phyloP scores from a whole-genome alignment of 2,888 invertebrate species.

The Rhagophthalmus giganteus region DNA sequence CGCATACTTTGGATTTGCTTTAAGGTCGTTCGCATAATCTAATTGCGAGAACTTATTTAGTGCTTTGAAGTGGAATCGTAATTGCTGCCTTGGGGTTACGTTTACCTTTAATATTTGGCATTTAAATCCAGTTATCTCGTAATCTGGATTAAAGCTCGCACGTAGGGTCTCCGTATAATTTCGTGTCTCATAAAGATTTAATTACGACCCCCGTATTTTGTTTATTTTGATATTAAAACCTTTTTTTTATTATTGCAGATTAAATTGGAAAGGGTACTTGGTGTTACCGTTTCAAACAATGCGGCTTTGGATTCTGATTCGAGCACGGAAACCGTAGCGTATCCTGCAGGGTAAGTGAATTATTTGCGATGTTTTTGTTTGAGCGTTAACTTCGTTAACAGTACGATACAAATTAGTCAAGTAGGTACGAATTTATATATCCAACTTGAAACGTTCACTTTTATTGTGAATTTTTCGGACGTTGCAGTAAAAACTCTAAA shows the following conservation, averaged over 20 bases:
- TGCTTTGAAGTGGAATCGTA: neutral
- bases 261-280: conserved; percentile 91
- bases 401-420: conserved; percentile 1
- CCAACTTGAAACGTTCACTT: conserved; percentile 1
- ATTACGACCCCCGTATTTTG: too few relatives aligned
- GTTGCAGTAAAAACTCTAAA: conserved; percentile 2
- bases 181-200: too few relatives aligned
- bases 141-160: conserved; percentile 18
- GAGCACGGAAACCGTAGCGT: conserved; percentile 85
- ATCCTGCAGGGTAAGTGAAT: conserved; percentile 91
- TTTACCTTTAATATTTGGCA: neutral
- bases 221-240: too few relatives aligned
- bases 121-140: neutral
- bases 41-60: conserved; percentile 9
- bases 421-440: conserved; percentile 2
- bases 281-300: conserved; percentile 91
- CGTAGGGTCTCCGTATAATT: too few relatives aligned
- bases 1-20: conserved; percentile 1
- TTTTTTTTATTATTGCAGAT: conserved; percentile 69
- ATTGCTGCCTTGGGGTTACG: neutral
- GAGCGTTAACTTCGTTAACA: neutral
- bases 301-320: conserved; percentile 89
- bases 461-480: neutral
- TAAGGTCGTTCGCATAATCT: conserved; percentile 16
- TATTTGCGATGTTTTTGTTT: conserved; percentile 1